These are phyloP conservation scores for Catalaphyllia jardinei DNA, from an alignment of 64 coral and sea anemone species.

Conservation along the genomic window DNA sequence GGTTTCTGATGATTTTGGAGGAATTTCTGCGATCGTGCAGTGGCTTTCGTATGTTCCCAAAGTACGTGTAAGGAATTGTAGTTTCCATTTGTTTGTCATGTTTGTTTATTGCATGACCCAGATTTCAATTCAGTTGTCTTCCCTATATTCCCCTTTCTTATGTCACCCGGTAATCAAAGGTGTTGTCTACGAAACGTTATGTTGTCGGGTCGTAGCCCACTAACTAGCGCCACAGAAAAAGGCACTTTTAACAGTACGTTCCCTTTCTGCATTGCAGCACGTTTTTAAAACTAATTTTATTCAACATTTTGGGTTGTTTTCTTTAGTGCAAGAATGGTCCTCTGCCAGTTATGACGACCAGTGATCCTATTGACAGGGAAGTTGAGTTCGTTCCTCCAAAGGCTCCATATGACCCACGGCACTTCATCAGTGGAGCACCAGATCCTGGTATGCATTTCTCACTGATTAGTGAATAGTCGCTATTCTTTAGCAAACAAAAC, in stretches of 20 bases:
- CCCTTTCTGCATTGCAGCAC: no score
- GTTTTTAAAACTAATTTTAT: background rate
- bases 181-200: no score
- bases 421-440: conserved; percentile 76
- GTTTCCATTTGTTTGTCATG: no score
- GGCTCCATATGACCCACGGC: conserved; percentile 77
- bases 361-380: conserved; percentile 92
- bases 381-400: conserved; percentile 87
- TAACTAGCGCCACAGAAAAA: no score
- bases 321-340: conserved; percentile 69
- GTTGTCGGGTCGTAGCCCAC: no score
- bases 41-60: conserved; percentile 94
- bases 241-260: no score
- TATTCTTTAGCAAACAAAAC: no score
- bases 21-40: conserved; percentile 82
- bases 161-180: no score
- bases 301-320: background rate
- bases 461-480: no score
- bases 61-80: conserved; percentile 24
- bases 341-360: conserved; percentile 63
- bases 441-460: conserved; percentile 61
- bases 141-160: no score
- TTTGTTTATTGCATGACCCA: no score
- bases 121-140: no score
- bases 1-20: conserved; percentile 90